Evolutionary conservation across 2,113 vertebrate species (phyloP).

Genomic region (Dicrurus megarhynchus): DNA sequence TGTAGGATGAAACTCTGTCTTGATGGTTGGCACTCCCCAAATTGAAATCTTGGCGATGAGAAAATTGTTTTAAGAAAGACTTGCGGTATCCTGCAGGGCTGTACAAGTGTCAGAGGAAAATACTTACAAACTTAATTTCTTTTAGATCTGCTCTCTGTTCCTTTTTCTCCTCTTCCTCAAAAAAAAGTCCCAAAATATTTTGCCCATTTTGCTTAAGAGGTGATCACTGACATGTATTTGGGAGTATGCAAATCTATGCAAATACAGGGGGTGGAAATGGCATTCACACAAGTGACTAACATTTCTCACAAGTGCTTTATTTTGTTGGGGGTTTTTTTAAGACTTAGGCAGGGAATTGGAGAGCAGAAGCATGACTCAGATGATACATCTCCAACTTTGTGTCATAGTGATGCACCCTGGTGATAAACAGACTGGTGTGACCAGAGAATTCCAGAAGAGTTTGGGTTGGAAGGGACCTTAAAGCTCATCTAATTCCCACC

Average conservation of each 20-base stretch:
- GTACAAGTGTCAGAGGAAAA: neutral
- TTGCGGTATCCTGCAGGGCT: neutral
- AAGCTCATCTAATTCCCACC: rapidly evolving
- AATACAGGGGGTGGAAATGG: neutral
- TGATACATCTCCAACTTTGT: neutral
- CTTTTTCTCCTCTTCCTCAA: neutral
- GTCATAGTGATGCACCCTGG: neutral
- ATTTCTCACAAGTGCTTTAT: neutral
- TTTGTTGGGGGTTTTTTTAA: neutral
- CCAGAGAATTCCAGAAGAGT: neutral
- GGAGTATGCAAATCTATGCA: neutral
- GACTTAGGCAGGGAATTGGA: neutral
- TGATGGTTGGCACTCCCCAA: neutral
- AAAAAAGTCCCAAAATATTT: neutral
- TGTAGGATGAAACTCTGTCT: neutral
- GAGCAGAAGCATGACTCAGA: neutral
- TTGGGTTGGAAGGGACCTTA: neutral
- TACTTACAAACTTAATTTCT: neutral
- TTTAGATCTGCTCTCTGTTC: neutral
- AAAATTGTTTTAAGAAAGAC: neutral
- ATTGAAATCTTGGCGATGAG: neutral
- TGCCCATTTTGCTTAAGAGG: neutral
- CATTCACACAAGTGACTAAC: neutral
- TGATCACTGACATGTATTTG: neutral
- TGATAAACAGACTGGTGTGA: neutral